These are phyloP conservation scores for Craniophora ligustri DNA, from an alignment of 2,888 invertebrate species.

Conservation along the genomic window DNA sequence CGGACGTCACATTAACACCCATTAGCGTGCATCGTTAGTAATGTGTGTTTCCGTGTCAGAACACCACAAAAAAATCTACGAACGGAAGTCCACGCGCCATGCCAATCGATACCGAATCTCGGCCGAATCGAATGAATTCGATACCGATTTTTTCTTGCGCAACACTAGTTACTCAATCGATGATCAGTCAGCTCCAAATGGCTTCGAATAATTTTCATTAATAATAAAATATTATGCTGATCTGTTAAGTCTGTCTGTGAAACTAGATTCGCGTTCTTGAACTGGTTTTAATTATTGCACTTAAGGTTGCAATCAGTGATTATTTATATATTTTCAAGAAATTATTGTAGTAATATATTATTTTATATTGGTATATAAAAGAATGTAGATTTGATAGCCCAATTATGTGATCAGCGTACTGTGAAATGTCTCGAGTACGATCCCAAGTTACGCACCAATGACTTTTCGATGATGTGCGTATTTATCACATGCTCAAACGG, in stretches of 20 bases:
- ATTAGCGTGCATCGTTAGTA: conserved; percentile 3
- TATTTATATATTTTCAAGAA: no score
- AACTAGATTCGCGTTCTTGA: conserved; percentile 2
- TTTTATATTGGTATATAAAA: no score
- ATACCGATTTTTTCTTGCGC: conserved; percentile 50
- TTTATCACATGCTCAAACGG: no score
- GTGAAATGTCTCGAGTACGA: no score
- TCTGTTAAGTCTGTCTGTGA: conserved; percentile 4
- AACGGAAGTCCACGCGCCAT: conserved; percentile 46
- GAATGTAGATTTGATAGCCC: no score
- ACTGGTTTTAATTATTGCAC: conserved; percentile 13
- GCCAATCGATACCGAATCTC: conserved; percentile 44
- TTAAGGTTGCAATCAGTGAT: no score
- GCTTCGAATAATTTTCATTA: conserved; percentile 26
- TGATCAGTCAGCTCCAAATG: conserved; percentile 17
- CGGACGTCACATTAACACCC: conserved; percentile 6
- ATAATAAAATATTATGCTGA: conserved; percentile 18
- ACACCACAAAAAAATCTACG: conserved; percentile 18
- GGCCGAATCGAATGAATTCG: conserved; percentile 59
- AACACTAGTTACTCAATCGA: conserved; percentile 51
- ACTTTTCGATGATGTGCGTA: no score
- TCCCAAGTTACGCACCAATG: no score
- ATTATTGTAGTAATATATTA: no score
- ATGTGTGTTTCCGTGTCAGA: conserved; percentile 54
- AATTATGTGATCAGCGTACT: no score